Percentiles rank a stretch among this genome's conserved stretches.
phyloP scores from a whole-genome alignment of 2,888 invertebrate species.

The Dynastes grantii region DNA sequence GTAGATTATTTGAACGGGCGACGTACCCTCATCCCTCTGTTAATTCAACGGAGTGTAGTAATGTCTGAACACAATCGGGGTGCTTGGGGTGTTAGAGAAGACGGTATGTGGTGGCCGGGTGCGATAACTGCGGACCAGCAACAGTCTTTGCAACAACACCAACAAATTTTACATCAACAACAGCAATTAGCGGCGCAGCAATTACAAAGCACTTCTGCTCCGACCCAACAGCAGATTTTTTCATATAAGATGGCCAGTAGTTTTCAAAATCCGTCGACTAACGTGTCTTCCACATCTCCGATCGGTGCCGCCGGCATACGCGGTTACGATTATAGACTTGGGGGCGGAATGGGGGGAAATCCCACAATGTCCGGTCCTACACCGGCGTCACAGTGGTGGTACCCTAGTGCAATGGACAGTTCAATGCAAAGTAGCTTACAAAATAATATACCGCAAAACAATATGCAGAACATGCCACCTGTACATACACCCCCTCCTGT shows the following conservation, averaged over 20 bases:
- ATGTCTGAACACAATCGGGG: slow-evolving; percentile 79
- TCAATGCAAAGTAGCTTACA: slow-evolving; percentile 71
- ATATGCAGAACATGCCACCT: slow-evolving; percentile 67
- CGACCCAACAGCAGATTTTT: slow-evolving; percentile 82
- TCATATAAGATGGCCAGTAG: slow-evolving; percentile 91
- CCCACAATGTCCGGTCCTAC: slow-evolving; percentile 70
- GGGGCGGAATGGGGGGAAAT: slow-evolving; percentile 71
- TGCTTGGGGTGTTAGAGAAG: slow-evolving; percentile 77
- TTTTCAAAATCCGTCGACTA: slow-evolving; percentile 82
- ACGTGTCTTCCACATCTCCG: slow-evolving; percentile 76
- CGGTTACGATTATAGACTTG: slow-evolving; percentile 84
- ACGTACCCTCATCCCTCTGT: slow-evolving; percentile 49
- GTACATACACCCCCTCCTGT: slow-evolving; percentile 69
- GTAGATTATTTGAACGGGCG: slow-evolving; percentile 50
- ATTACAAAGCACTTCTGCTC: slow-evolving; percentile 72
- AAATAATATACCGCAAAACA: slow-evolving; percentile 62
- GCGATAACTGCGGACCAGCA: slow-evolving; percentile 72
- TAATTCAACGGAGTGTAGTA: slow-evolving; percentile 51
- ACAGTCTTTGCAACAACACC: slow-evolving; percentile 68
- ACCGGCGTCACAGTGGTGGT: slow-evolving; percentile 82
- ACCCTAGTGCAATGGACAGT: slow-evolving; percentile 77
- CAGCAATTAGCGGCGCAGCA: slow-evolving; percentile 71
- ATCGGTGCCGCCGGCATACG: slow-evolving; percentile 72
- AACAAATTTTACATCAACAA: slow-evolving; percentile 68
- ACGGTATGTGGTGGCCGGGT: slow-evolving; percentile 78